A percentile compares a stretch with the other conserved stretches of the same genome.
Conservation (phyloP, 2,797 vertebrate genomes). For the Coregonus suidteri region DNA sequence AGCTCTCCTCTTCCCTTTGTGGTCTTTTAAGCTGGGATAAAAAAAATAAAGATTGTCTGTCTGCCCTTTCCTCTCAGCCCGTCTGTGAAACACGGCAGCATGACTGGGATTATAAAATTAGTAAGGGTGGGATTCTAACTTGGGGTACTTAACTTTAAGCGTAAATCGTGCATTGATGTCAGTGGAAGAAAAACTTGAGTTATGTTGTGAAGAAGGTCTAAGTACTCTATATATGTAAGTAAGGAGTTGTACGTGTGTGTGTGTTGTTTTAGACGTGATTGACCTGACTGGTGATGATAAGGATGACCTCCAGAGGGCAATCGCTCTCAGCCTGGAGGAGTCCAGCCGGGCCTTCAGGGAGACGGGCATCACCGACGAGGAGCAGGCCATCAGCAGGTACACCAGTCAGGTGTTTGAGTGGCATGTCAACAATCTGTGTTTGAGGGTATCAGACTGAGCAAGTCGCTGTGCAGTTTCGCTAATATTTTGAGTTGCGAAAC, state of each 20-base stretch:
- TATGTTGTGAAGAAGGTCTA: background rate
- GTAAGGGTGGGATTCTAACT: background rate
- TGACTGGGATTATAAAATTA: background rate
- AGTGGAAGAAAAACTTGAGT: too few species aligned
- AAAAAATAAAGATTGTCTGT: background rate
- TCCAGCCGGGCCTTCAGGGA: conserved; percentile 95
- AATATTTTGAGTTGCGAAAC: background rate
- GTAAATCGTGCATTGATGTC: too few species aligned
- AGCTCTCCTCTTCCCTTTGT: background rate
- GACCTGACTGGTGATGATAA: conserved; percentile 99
- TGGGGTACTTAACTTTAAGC: background rate
- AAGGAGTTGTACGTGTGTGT: background rate
- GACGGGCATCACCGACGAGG: conserved; percentile 98
- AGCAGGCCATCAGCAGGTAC: conserved; percentile 98
- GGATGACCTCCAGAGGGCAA: conserved; percentile 99
- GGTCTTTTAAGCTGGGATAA: background rate
- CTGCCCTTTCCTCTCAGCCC: background rate
- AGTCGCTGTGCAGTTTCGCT: background rate
- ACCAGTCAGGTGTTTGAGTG: background rate
- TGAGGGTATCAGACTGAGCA: background rate
- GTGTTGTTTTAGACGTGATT: conserved; percentile 89
- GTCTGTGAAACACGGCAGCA: background rate
- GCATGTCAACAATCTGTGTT: background rate
- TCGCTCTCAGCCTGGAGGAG: conserved; percentile 98
- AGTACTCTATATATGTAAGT: background rate